Percentiles rank a stretch among this genome's conserved stretches.
Evolutionary conservation across 2,888 invertebrate species (phyloP).

Genomic region (Agrochola lota): DNA sequence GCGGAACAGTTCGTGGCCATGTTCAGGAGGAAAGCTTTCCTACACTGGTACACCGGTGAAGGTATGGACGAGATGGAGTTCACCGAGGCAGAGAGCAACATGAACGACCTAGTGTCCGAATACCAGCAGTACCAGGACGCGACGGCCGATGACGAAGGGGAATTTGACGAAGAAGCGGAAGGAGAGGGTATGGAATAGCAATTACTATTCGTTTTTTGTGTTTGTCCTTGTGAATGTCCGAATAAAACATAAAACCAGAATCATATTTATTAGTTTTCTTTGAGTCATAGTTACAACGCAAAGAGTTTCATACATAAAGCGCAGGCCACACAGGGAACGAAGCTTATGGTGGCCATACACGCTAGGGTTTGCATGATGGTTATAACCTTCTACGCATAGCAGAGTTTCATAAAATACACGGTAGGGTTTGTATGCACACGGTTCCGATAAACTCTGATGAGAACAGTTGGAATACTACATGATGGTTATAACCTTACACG

Average conservation of each 20-base stretch:
- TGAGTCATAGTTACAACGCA: neutral
- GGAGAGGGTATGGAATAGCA: constrained; percentile 87
- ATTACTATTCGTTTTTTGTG: constrained; percentile 73
- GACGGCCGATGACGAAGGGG: constrained; percentile 90
- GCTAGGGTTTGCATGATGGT: too few species aligned
- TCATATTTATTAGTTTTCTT: constrained; percentile 34
- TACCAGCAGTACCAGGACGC: constrained; percentile 94
- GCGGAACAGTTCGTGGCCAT: constrained; percentile 97
- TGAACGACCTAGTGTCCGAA: constrained; percentile 93
- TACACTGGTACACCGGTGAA: constrained; percentile 98
- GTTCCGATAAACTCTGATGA: too few species aligned
- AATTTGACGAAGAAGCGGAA: constrained; percentile 90
- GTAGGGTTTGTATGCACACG: too few species aligned
- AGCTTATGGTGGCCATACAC: too few species aligned
- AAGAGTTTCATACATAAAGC: too few species aligned
- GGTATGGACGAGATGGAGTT: constrained; percentile 98
- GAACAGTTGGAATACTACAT: too few species aligned
- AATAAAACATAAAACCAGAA: constrained; percentile 69
- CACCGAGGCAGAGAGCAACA: constrained; percentile 97
- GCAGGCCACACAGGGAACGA: too few species aligned
- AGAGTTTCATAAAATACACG: too few species aligned
- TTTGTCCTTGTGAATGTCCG: constrained; percentile 74
- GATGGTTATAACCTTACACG: too few species aligned
- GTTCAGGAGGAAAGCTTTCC: constrained; percentile 98
- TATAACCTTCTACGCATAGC: too few species aligned